Evolutionary conservation across 2,113 vertebrate genomes (phyloP).

Genomic region (Galbula dea): DNA sequence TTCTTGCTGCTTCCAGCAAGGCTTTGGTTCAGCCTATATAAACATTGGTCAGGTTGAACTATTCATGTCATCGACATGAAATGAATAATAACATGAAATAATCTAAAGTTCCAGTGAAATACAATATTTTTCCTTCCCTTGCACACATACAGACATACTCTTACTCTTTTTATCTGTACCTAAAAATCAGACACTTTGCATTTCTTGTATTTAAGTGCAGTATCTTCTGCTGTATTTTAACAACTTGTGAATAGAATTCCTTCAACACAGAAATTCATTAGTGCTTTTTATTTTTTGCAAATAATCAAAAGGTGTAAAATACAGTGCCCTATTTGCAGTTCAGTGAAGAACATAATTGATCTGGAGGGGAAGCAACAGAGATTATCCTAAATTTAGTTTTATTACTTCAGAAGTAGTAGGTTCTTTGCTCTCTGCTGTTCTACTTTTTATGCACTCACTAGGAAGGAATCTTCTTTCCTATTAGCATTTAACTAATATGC

Average conservation of each 20-base stretch:
- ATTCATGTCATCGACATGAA: neutral
- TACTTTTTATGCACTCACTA: neutral
- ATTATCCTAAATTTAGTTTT: neutral
- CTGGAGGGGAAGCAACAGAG: neutral
- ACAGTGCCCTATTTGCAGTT: neutral
- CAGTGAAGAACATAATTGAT: neutral
- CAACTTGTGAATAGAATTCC: neutral
- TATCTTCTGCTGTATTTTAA: neutral
- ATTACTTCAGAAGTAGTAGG: neutral
- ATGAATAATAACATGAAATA: neutral
- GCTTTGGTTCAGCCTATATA: neutral
- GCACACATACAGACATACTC: neutral
- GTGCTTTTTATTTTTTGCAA: neutral
- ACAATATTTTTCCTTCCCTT: neutral
- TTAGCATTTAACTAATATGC: slow-evolving; percentile 20
- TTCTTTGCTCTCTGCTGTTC: neutral
- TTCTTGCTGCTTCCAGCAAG: neutral
- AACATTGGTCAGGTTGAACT: neutral
- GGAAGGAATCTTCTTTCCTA: neutral
- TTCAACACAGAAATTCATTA: neutral
- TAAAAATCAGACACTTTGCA: neutral
- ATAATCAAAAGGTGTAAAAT: neutral
- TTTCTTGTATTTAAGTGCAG: neutral
- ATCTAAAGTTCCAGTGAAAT: neutral
- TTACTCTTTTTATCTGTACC: neutral